Evolutionary conservation across 2,888 invertebrate genomes (phyloP).

Genomic region (Agrochola circellaris): DNA sequence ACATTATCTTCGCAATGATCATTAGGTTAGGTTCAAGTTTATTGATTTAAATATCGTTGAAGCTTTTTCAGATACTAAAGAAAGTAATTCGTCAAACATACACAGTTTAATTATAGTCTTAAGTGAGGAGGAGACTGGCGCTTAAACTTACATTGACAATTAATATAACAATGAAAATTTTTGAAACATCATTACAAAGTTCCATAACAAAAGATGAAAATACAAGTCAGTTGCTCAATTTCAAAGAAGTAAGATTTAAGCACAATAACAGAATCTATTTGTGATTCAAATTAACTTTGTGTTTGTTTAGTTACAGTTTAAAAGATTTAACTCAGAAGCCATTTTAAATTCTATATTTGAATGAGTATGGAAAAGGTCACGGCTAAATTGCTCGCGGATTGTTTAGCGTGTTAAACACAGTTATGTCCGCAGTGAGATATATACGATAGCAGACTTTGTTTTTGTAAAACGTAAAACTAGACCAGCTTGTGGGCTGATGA

Average conservation of each 20-base stretch:
- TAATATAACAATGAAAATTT: constrained; percentile 38
- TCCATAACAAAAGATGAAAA: constrained; percentile 46
- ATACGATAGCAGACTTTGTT: neutral
- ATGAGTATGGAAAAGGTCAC: constrained; percentile 45
- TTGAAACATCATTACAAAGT: constrained; percentile 51
- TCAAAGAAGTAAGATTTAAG: constrained; percentile 46
- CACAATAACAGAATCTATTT: constrained; percentile 55
- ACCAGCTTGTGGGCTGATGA: neutral
- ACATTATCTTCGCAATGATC: neutral
- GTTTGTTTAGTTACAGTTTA: constrained; percentile 54
- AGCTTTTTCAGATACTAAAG: neutral
- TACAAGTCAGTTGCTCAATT: constrained; percentile 42
- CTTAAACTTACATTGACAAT: constrained; percentile 17
- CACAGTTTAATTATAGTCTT: neutral
- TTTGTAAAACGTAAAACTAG: neutral
- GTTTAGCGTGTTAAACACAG: constrained; percentile 25
- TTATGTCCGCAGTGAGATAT: neutral
- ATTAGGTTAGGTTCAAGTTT: too few relatives aligned
- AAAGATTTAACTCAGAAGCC: constrained; percentile 39
- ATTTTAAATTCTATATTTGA: constrained; percentile 51
- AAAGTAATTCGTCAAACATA: neutral
- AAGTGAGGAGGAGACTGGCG: neutral
- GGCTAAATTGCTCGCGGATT: constrained; percentile 24
- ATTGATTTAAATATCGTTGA: too few relatives aligned
- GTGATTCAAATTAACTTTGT: constrained; percentile 63